These are phyloP conservation scores for Drosophila seguyi DNA, from an alignment of 1,140 invertebrate species.

Conservation along the genomic window DNA sequence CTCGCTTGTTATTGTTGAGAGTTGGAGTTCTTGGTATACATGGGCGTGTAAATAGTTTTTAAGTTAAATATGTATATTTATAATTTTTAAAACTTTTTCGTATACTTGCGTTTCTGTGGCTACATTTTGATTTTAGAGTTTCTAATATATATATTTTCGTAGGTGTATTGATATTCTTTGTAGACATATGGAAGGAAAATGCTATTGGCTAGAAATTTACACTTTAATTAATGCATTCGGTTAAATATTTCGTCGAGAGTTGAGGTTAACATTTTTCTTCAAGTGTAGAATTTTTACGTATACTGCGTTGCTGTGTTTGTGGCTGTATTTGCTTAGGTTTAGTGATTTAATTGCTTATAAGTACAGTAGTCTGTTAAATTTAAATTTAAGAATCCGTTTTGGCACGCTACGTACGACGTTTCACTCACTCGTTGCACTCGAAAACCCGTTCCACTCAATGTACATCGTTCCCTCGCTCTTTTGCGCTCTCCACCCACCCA, in stretches of 20 bases:
- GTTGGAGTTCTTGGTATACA: slow-evolving; percentile 49
- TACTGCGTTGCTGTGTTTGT: slow-evolving; percentile 76
- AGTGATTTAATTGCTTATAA: slow-evolving; percentile 45
- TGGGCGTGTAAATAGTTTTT: slow-evolving; percentile 35
- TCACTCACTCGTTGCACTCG: slow-evolving; percentile 41
- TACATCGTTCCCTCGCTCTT: slow-evolving; percentile 11
- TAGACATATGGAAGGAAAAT: slow-evolving; percentile 68
- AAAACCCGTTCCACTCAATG: slow-evolving; percentile 53
- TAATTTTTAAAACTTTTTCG: slow-evolving; percentile 45
- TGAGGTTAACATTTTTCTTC: slow-evolving; percentile 47
- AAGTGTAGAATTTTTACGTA: slow-evolving; percentile 65
- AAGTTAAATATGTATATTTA: slow-evolving; percentile 41
- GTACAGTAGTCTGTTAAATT: slow-evolving; percentile 13
- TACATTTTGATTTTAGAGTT: slow-evolving; percentile 71
- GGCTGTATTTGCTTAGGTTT: slow-evolving; percentile 59
- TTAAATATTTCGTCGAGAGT: slow-evolving; percentile 18
- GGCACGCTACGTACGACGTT: slow-evolving; percentile 53
- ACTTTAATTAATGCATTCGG: slow-evolving; percentile 29
- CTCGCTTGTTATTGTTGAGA: slow-evolving; percentile 51
- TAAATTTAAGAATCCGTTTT: slow-evolving; percentile 45
- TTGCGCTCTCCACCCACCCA: slow-evolving; percentile 45
- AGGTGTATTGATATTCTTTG: slow-evolving; percentile 35
- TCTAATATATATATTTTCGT: slow-evolving; percentile 29
- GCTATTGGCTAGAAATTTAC: slow-evolving; percentile 67
- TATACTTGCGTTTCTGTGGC: slow-evolving; percentile 75